Conservation (phyloP, 2,888 invertebrate species). For the Caenorhabditis imperialis region DNA sequence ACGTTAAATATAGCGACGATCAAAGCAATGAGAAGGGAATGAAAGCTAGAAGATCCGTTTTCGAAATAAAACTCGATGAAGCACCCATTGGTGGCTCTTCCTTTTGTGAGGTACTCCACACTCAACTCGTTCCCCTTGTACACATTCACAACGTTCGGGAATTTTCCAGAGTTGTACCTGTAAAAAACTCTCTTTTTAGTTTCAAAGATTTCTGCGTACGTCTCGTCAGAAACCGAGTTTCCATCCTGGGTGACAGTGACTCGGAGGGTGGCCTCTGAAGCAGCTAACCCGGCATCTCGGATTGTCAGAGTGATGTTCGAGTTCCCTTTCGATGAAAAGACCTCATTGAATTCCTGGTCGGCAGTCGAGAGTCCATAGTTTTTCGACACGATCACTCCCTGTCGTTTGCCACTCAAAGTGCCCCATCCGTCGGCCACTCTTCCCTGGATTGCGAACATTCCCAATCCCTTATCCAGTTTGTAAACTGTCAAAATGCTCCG, state of each 20-base stretch:
- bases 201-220: neutral
- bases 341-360: neutral
- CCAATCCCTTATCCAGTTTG: neutral
- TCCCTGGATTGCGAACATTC: neutral
- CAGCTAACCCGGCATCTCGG: neutral
- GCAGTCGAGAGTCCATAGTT: neutral
- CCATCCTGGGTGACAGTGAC: neutral
- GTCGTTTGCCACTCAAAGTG: neutral
- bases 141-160: neutral
- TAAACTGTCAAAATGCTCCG: neutral
- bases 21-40: neutral
- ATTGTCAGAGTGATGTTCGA: neutral
- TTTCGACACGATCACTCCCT: neutral
- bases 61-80: neutral
- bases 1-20: too few relatives aligned
- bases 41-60: neutral
- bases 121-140: neutral
- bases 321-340: neutral
- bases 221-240: neutral
- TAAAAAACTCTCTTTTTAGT: neutral
- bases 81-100: neutral
- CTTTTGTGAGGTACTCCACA: neutral
- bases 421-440: neutral
- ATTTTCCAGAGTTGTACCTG: neutral
- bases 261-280: neutral